These are phyloP conservation scores for Pachydiplax longipennis DNA, from an alignment of 2,888 invertebrate genomes.

Conservation along the genomic window DNA sequence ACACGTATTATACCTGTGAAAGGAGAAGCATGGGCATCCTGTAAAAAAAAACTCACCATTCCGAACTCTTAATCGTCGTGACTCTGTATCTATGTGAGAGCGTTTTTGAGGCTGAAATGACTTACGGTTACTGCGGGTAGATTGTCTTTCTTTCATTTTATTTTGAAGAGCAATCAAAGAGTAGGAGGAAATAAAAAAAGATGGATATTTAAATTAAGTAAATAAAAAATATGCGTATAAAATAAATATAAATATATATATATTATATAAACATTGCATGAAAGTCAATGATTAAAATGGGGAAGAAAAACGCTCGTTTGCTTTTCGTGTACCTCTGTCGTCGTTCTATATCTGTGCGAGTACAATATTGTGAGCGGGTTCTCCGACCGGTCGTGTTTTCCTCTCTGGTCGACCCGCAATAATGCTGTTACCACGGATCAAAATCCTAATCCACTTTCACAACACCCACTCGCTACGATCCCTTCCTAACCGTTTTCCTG, in stretches of 20 bases:
- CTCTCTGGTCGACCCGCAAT: background rate
- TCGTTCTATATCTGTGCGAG: background rate
- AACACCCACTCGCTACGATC: background rate
- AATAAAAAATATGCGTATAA: background rate
- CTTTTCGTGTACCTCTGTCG: background rate
- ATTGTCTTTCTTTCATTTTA: background rate
- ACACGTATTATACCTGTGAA: background rate
- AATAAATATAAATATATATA: background rate
- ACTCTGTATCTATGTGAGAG: background rate
- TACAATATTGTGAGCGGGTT: background rate
- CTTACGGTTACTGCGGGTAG: background rate
- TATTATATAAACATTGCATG: background rate
- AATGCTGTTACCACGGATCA: background rate
- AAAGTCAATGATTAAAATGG: background rate
- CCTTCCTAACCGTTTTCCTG: background rate
- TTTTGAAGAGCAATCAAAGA: background rate
- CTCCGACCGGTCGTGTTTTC: background rate
- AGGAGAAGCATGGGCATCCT: background rate
- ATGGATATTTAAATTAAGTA: background rate
- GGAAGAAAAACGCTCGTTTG: constrained; percentile 20
- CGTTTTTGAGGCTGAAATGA: background rate
- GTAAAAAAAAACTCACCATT: background rate
- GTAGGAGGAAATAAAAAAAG: background rate
- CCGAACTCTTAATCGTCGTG: background rate
- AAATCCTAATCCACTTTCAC: background rate